Evolutionary conservation across 2,888 invertebrate genomes (phyloP).

Genomic region (Sinhomidia bicolor): DNA sequence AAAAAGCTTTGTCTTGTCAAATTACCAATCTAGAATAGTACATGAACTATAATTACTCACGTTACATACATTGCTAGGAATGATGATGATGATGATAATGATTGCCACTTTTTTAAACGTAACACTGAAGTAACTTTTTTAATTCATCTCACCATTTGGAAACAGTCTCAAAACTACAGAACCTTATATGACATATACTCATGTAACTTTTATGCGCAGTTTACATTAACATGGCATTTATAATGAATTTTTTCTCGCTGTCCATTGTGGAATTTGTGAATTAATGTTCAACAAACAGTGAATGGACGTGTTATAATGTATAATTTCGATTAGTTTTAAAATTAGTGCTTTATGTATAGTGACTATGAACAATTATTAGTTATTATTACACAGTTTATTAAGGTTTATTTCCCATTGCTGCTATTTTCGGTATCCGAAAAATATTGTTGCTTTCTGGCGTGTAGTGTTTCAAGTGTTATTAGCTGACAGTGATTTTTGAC

Average conservation of each 20-base stretch:
- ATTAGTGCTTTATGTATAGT: slow-evolving; percentile 25
- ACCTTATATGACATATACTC: not conserved
- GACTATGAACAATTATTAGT: not conserved
- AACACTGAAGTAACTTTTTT: not conserved
- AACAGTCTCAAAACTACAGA: not conserved
- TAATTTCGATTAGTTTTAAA: not conserved
- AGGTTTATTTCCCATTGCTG: slow-evolving; percentile 18
- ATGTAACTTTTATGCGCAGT: slow-evolving; percentile 15
- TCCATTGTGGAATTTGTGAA: not conserved
- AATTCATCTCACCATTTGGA: slow-evolving; percentile 1
- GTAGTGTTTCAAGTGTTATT: slow-evolving; percentile 56
- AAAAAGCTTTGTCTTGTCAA: slow-evolving; percentile 22
- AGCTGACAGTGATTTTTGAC: slow-evolving; percentile 57
- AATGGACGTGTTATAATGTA: not conserved
- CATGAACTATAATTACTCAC: not conserved
- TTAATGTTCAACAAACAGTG: not conserved
- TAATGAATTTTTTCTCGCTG: not conserved
- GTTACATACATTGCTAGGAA: not conserved
- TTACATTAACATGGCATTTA: slow-evolving; percentile 1
- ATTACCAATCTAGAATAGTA: not conserved
- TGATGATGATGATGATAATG: not conserved
- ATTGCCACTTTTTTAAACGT: slow-evolving; percentile 39
- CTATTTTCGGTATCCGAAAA: not conserved
- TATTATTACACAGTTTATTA: not conserved
- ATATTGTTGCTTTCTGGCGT: slow-evolving; percentile 43